Percentiles rank a stretch among this genome's conserved stretches.
Evolutionary conservation across 2,797 vertebrate genomes (phyloP).

Genomic region (Ara ararauna): DNA sequence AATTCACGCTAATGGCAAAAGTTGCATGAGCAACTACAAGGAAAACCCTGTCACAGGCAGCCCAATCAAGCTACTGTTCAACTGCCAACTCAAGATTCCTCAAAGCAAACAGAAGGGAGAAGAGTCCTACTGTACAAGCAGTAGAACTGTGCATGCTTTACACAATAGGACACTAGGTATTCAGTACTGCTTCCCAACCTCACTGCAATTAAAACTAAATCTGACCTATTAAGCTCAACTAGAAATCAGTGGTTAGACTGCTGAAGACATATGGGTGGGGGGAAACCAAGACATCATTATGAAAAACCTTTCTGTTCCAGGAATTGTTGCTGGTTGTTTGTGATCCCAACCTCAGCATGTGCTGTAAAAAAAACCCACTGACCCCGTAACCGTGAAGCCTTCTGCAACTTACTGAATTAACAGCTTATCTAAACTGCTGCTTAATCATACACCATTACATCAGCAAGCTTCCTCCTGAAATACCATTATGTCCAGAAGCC

Average conservation of each 20-base stretch:
- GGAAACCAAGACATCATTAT: not conserved
- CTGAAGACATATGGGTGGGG: not conserved
- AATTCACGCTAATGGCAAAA: not conserved
- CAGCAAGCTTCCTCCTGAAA: not conserved
- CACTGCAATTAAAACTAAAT: not conserved
- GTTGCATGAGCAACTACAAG: not conserved
- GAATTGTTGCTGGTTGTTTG: not conserved
- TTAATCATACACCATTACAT: not conserved
- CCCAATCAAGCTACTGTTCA: not conserved
- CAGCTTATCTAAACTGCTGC: not conserved
- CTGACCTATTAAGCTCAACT: not conserved
- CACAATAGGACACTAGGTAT: not conserved
- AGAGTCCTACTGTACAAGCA: not conserved
- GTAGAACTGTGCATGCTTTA: not conserved
- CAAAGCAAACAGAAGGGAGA: not conserved
- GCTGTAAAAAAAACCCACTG: accelerated
- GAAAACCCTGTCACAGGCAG: not conserved
- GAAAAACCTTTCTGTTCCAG: not conserved
- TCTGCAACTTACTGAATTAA: not conserved
- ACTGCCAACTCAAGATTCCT: not conserved
- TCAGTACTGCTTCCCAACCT: not conserved
- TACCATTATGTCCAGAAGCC: not conserved
- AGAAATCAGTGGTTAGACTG: not conserved
- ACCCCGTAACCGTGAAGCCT: not conserved
- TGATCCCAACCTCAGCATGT: not conserved